Evolutionary conservation across 2,113 vertebrate species (phyloP), one percentile per base, ranked within the genome.

Genomic region (Urocynchramus pylzowi): DNA sequence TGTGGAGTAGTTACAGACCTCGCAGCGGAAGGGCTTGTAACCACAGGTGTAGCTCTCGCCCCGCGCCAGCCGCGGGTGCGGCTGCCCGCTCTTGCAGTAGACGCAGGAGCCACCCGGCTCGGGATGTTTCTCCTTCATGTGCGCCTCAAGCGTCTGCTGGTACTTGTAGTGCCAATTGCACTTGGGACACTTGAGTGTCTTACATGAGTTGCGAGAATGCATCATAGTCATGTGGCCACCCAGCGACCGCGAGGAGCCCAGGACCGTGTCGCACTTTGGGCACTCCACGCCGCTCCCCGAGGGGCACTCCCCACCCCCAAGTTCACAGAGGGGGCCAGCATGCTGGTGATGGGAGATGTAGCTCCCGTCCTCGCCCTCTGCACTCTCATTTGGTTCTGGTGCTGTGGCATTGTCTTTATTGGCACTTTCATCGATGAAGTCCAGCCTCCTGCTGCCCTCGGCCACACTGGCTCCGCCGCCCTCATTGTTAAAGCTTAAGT

Each of bases 91-190:
- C 94, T 98, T 99, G 98, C 99, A 99, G 98, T 99, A 99, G 88
- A 97, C 97, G 2, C 99, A 99, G 65, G 99, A 98, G 96, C 99
- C 99, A 44, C 99, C 99, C 0, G 99, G 99, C 97, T 99, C 99
- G 0, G 99, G 99, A 97, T 99, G 99, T 95, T 99, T 99, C 98
- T 99, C 99, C 98, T 99, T 99, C 99, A 99, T 99, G 98, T 99
- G 99, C 27, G 99, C 99, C 98, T 99, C 99, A 97, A 99, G 98
- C 19, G 99, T 99, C 98, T 99, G 99, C 98, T 99, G 99, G 98
- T 99, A 99, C 98, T 99, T 99, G 97, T 99, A 99, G 98, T 99
- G 99, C 99, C 99, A 99, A 98, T 99, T 99, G 98, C 99, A 99
- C 98, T 99, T 99, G 97, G 99, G 99, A 99, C 99, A 99, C 98